Base-by-base conservation (phyloP, 2,113 vertebrate species). In the Nannobrachium achirus region DNA sequence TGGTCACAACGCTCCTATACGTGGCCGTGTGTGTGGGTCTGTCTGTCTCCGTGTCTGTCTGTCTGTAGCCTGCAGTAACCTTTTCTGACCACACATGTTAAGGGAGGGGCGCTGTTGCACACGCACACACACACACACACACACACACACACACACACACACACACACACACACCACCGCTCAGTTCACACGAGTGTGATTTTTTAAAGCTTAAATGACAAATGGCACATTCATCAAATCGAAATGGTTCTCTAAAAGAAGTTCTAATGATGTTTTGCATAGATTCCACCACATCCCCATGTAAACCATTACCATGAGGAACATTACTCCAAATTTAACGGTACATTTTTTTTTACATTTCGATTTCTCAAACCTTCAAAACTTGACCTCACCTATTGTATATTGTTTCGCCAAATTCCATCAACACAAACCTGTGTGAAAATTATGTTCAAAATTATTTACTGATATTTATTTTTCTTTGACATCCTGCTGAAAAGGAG, bases 401-500 rank as follows among this genome's bases (percentile, higher is more conserved):
- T 79, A 78, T 63, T 68, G 76, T 56, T 66, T 33, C 25, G 25
- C 25, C 14, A 65, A 62, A 86, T 78, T 71, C 71, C 75, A 73
- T 78, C 38, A 73, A 52, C 74, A 77, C 78, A 71, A 77, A 77
- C 63, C 64, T 84, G 39, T 80, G 39, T 14, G 52, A 14, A 59
- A 59, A 80, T 73, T 38, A 8, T 11, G 39, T 69, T 66, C 76
- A 63, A 64, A 33, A 77, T 75, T 66, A 83, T 81, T 78, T 78
- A 79, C 66, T 77, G 80, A 84, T 88, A 90, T 90, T 89, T 88
- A 87, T 72, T 72, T 50, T 49, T 89, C 82, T 82, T 86, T 86
- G 51, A 85, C 76, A 87, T 87, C 86, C 88, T 90, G 88, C 86
- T 91, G 89, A 90, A 84, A 19, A 75, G 52, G 79, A 83, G 71